These are phyloP conservation scores for Pagetopsis macropterus DNA, from an alignment of 2,797 vertebrate genomes.

Conservation along the genomic window DNA sequence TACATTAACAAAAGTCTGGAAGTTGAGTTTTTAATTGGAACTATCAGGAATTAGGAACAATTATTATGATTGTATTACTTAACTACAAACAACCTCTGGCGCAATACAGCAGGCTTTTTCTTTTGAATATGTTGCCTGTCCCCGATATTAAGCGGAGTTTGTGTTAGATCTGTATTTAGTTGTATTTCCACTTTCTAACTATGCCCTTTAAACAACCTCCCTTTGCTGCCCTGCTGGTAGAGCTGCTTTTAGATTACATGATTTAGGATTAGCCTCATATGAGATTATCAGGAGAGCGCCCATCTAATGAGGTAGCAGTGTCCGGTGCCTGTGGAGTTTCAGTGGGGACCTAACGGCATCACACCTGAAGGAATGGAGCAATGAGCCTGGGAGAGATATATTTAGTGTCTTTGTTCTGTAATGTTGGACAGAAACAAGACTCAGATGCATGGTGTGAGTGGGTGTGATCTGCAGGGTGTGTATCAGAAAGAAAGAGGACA, in stretches of 20 bases:
- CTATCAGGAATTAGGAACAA: too few relatives aligned
- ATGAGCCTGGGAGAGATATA: too few relatives aligned
- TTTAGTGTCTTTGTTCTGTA: constrained; percentile 6
- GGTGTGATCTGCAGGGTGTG: constrained; percentile 51
- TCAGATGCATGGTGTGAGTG: constrained; percentile 9
- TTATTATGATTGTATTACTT: too few relatives aligned
- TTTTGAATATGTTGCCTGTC: too few relatives aligned
- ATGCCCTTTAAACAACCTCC: neutral
- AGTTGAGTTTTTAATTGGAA: too few relatives aligned
- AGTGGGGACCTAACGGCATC: constrained; percentile 12
- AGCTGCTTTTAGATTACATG: neutral
- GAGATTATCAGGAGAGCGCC: neutral
- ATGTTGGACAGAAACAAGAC: constrained; percentile 47
- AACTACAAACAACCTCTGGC: too few relatives aligned
- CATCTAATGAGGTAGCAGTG: neutral
- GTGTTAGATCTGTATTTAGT: neutral
- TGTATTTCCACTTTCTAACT: neutral
- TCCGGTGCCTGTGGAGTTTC: constrained; percentile 12
- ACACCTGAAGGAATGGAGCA: too few relatives aligned
- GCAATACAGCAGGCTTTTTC: too few relatives aligned
- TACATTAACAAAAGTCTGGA: too few relatives aligned
- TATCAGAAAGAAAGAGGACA: constrained; percentile 62
- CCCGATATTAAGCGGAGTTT: neutral
- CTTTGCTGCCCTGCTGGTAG: neutral
- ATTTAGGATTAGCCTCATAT: constrained; percentile 7